Percentiles rank a stretch among this genome's conserved stretches.
Evolutionary conservation across 1,140 invertebrate genomes (phyloP).

Genomic region (Polypedilum vanderplanki): DNA sequence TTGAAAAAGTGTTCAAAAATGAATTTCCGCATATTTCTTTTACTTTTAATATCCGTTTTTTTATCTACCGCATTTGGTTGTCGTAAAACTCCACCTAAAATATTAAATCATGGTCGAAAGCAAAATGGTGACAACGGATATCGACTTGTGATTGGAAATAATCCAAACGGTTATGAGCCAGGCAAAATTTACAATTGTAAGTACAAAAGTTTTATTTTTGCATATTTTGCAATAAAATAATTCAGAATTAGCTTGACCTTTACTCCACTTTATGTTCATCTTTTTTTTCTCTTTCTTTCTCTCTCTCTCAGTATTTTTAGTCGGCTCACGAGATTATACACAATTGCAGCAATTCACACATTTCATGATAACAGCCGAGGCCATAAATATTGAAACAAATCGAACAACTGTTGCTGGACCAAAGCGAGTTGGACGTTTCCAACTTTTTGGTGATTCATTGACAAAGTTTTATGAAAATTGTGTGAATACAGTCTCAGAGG

Average conservation of each 20-base stretch:
- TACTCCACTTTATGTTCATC: constrained; percentile 11
- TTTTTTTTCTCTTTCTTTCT: not conserved
- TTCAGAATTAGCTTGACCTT: not conserved
- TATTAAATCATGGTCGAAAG: constrained; percentile 41
- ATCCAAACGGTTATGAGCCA: constrained; percentile 67
- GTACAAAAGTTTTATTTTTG: constrained; percentile 33
- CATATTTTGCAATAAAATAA: not conserved
- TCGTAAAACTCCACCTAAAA: constrained; percentile 45
- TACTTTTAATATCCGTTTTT: constrained; percentile 26
- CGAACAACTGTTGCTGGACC: constrained; percentile 42
- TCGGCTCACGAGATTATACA: constrained; percentile 62
- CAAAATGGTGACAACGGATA: constrained; percentile 71
- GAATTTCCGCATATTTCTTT: not conserved
- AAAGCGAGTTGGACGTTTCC: constrained; percentile 62
- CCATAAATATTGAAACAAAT: constrained; percentile 49
- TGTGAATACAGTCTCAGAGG: constrained; percentile 75
- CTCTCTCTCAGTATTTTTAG: constrained; percentile 56
- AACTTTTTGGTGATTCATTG: constrained; percentile 71
- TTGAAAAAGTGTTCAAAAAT: not conserved
- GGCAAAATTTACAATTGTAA: constrained; percentile 71
- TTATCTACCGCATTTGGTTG: constrained; percentile 38
- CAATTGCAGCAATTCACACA: constrained; percentile 73
- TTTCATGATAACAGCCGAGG: constrained; percentile 74
- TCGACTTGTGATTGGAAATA: constrained; percentile 65
- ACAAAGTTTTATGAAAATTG: constrained; percentile 79